These are phyloP conservation scores for Australoheros scitulus DNA, from an alignment of 2,113 vertebrate genomes.

Conservation along the genomic window DNA sequence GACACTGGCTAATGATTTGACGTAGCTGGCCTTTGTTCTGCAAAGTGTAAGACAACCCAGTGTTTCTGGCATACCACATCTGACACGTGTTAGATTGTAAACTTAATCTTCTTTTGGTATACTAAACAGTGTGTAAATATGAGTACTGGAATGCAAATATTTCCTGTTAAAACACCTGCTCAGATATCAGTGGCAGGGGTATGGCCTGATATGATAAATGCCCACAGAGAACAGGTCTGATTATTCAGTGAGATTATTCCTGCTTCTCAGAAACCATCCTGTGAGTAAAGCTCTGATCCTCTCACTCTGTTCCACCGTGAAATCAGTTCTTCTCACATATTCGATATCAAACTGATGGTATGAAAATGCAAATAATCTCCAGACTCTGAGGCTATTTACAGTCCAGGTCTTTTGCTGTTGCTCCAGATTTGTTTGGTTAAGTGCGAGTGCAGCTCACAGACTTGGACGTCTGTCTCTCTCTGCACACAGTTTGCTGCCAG, in stretches of 20 bases:
- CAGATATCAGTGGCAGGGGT: not conserved
- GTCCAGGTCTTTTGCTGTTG: conserved; percentile 27
- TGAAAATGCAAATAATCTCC: conserved; percentile 40
- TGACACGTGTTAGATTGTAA: not conserved
- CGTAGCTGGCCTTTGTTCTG: not conserved
- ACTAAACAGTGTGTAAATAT: not conserved
- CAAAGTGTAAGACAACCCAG: not conserved
- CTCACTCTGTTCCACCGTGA: not conserved
- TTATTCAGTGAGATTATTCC: not conserved
- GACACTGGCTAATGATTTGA: not conserved
- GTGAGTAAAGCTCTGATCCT: not conserved
- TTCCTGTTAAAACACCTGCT: not conserved
- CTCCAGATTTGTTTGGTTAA: conserved; percentile 41
- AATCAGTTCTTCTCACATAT: conserved; percentile 7
- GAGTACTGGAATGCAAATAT: not conserved
- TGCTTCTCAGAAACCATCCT: not conserved
- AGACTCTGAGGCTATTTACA: conserved; percentile 22
- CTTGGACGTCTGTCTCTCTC: conserved; percentile 16
- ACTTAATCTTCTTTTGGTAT: not conserved
- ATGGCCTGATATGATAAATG: not conserved
- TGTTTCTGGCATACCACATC: not conserved
- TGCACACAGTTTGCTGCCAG: conserved; percentile 41
- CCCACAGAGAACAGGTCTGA: not conserved
- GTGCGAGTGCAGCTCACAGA: conserved; percentile 15
- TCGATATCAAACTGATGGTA: not conserved